Base-by-base conservation (phyloP, 2,888 invertebrate genomes). In the Furcula furcula region DNA sequence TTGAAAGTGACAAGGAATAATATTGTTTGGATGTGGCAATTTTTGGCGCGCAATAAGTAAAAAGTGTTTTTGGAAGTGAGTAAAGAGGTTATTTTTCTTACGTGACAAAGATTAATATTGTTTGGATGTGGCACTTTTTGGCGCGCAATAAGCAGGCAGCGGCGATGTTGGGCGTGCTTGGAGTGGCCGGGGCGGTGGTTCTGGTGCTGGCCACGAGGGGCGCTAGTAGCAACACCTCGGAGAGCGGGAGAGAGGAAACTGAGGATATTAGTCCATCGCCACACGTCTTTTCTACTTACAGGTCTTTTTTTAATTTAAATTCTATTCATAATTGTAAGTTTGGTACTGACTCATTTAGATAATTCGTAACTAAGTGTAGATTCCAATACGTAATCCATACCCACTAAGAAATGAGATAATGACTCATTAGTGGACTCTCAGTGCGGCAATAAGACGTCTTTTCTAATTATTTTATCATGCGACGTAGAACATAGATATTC, bases 71-170 rank as follows among this genome's bases (percentile, higher is more conserved):
- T 21, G 4, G 10, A 10, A 5, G 6, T 21, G 4, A n/a, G 1
- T n/a, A 21, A 9, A 21, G 7, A 19, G 19, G n/a, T n/a, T n/a
- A n/a, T n/a, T n/a, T n/a, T n/a, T n/a, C n/a, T n/a, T n/a, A n/a
- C n/a, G n/a, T n/a, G n/a, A n/a, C 7, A 2, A 21, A 28, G 20
- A 29, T 37, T 12, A 34, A 10, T 9, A 29, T 48, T 29, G 47
- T 49, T 62, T 83, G 76, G 63, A 88, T 88, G 87, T 88, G 81
- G 84, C 66, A 68, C 47, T 86, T 86, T 72, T 75, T 87, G 69
- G 71, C 68, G 58, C 65, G 64, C 37, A 86, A 87, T 38, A 85
- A 81, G 61, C 84, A 83, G 64, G 80, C 70, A 35, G 80, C 82
- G 20, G 85, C 81, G 40, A 88, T 88, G 88, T 54, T 87, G 47